Evolutionary conservation across 92 coral and sea anemone species (phyloP).

Genomic region (Muricea muricata): DNA sequence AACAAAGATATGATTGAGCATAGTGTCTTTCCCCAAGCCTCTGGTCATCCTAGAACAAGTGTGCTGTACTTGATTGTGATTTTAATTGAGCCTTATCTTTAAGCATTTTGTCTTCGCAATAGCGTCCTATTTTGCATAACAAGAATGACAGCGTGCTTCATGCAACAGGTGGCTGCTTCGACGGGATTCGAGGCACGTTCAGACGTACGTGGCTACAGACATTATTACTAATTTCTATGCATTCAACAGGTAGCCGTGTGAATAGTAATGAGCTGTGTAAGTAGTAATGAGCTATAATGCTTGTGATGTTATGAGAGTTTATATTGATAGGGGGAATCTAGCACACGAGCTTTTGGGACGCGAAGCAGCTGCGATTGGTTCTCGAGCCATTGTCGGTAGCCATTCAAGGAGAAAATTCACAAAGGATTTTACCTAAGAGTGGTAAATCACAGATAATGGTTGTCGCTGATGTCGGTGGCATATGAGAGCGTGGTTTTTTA

Average conservation of each 20-base stretch:
- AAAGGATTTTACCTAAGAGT: no score
- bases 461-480: no score
- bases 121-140: background rate
- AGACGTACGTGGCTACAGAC: background rate
- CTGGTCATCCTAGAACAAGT: background rate
- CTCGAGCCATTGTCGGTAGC: no score
- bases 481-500: no score
- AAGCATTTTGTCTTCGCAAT: background rate
- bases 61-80: background rate
- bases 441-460: no score
- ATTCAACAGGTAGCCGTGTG: background rate
- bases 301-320: no score
- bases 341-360: no score
- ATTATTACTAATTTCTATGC: background rate
- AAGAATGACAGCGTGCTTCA: background rate
- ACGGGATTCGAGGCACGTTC: background rate
- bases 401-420: no score
- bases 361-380: no score
- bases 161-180: slow-evolving; percentile 2
- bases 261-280: background rate
- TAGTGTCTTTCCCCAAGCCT: background rate
- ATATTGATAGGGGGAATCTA: no score
- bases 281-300: no score
- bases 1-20: background rate
- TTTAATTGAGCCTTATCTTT: background rate